A percentile compares a stretch with the other conserved stretches of the same genome.
Conservation (phyloP, 2,113 vertebrate genomes). For the Gasterosteus nipponicus region DNA sequence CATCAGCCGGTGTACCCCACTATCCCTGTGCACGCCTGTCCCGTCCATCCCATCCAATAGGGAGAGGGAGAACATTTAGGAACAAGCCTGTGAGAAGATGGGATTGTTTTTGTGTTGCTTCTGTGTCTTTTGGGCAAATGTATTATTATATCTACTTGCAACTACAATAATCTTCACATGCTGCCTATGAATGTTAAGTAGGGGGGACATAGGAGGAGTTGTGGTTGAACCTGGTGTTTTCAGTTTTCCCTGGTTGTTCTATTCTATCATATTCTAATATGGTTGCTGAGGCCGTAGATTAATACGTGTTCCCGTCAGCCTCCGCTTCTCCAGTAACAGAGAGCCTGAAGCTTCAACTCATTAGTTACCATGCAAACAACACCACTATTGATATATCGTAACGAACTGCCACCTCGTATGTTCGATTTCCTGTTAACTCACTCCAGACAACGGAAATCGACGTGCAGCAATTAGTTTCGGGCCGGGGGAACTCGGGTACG, state of each 20-base stretch:
- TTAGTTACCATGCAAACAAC: conserved; percentile 71
- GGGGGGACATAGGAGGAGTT: not conserved
- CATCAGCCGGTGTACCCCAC: conserved; percentile 20
- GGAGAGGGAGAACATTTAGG: not conserved
- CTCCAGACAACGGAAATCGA: conserved; percentile 71
- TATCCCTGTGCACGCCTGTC: conserved; percentile 32
- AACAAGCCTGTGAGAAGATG: not conserved
- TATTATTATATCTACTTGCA: not conserved
- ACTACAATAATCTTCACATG: not conserved
- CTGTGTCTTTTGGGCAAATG: not conserved
- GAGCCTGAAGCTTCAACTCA: conserved; percentile 50
- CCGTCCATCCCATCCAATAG: conserved; percentile 22
- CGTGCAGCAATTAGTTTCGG: conserved; percentile 65
- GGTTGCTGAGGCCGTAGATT: conserved; percentile 23
- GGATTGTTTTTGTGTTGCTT: not conserved
- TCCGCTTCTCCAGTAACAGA: conserved; percentile 64
- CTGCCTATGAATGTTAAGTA: not conserved
- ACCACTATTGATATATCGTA: conserved; percentile 71
- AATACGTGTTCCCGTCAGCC: conserved; percentile 54
- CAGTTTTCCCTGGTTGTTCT: not conserved
- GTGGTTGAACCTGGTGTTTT: not conserved
- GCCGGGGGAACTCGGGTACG: conserved; percentile 7
- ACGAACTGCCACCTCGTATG: conserved; percentile 68
- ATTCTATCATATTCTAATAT: not conserved
- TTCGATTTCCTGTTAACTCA: conserved; percentile 74